These are phyloP conservation scores for Metacarcinus magister DNA, from an alignment of 2,888 invertebrate species.

Conservation along the genomic window DNA sequence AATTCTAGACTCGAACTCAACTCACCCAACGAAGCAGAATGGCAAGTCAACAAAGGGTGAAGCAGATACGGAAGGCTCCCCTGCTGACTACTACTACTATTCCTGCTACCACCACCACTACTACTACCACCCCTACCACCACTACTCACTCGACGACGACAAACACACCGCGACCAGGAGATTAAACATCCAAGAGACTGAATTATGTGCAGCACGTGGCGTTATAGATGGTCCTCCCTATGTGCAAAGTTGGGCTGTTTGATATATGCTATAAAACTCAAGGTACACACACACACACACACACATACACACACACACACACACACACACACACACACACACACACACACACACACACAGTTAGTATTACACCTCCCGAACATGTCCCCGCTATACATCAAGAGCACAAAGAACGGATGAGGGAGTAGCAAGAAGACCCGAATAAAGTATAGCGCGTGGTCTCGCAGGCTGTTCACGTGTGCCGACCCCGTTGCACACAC, in stretches of 20 bases:
- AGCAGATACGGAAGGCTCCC: too few species aligned
- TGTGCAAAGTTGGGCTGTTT: neutral
- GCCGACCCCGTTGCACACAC: neutral
- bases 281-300: neutral
- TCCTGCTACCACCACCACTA: neutral
- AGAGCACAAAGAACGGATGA: neutral
- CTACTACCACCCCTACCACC: neutral
- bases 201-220: conserved; percentile 31
- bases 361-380: neutral
- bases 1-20: neutral
- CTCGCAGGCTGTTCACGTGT: neutral
- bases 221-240: neutral
- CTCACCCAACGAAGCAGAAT: neutral
- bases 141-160: neutral
- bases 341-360: too few species aligned
- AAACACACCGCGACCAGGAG: neutral
- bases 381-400: neutral
- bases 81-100: neutral
- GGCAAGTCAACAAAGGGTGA: neutral
- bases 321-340: too few species aligned
- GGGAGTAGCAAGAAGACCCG: too few species aligned
- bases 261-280: neutral
- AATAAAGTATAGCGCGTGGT: too few species aligned
- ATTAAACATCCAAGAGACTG: neutral
- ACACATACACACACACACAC: neutral